A percentile compares a stretch with the other conserved stretches of the same genome.
phyloP scores from a whole-genome alignment of 2,888 invertebrate species.

The Meganola albula region DNA sequence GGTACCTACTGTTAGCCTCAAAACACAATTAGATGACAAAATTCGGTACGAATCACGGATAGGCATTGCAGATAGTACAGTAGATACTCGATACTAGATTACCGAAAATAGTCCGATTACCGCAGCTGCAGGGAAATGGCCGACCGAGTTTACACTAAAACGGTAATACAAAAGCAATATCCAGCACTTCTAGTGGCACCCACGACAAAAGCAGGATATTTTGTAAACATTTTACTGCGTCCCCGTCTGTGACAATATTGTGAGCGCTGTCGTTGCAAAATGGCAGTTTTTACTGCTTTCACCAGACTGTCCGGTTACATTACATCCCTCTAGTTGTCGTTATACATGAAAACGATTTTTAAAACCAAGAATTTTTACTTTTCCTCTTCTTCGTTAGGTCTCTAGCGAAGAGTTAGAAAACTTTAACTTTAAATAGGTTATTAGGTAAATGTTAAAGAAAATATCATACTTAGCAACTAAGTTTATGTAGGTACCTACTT shows the following conservation, averaged over 20 bases:
- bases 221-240: constrained; percentile 74
- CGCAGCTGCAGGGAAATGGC: constrained; percentile 36
- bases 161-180: constrained; percentile 65
- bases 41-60: constrained; percentile 13
- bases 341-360: constrained; percentile 25
- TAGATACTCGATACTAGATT: constrained; percentile 13
- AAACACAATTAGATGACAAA: background rate
- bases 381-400: constrained; percentile 4
- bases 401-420: constrained; percentile 4
- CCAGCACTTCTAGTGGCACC: constrained; percentile 47
- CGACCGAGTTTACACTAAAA: constrained; percentile 46
- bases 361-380: constrained; percentile 18
- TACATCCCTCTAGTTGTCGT: constrained; percentile 38
- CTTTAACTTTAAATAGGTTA: constrained; percentile 9
- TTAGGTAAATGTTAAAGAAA: constrained; percentile 5
- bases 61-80: constrained; percentile 7
- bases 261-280: constrained; percentile 65
- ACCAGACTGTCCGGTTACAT: constrained; percentile 48
- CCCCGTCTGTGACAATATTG: constrained; percentile 71
- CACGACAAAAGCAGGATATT: constrained; percentile 65
- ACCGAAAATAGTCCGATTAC: constrained; percentile 33
- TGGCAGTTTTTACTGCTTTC: constrained; percentile 67
- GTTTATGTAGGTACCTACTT: no score
- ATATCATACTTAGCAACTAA: no score
- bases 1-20: no score